These are phyloP conservation scores for Eupithecia subumbrata DNA, from an alignment of 2,888 invertebrate genomes.

Conservation along the genomic window DNA sequence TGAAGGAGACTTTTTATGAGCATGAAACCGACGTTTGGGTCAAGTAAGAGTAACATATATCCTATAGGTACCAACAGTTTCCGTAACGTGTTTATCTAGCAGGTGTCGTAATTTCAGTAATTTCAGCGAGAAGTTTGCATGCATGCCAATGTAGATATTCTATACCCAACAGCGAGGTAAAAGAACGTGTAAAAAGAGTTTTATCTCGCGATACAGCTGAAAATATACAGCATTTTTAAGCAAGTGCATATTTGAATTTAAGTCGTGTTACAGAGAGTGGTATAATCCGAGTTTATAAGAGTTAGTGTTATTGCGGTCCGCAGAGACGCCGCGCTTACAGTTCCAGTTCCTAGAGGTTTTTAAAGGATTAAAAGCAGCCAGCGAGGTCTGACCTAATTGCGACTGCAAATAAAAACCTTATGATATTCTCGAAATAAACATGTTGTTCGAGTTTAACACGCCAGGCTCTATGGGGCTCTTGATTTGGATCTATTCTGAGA, in stretches of 20 bases:
- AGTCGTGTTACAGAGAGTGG: slow-evolving; percentile 64
- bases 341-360: slow-evolving; percentile 60
- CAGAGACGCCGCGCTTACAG: slow-evolving; percentile 58
- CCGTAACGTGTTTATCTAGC: not conserved
- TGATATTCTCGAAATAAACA: slow-evolving; percentile 34
- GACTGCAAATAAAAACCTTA: slow-evolving; percentile 44
- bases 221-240: slow-evolving; percentile 60
- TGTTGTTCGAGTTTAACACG: slow-evolving; percentile 7
- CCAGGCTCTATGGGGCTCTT: not conserved
- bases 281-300: slow-evolving; percentile 70
- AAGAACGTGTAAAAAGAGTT: slow-evolving; percentile 31
- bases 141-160: not conserved
- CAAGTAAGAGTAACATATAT: not conserved
- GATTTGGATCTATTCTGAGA: slow-evolving; percentile 6
- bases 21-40: not conserved
- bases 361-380: slow-evolving; percentile 62
- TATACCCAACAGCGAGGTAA: slow-evolving; percentile 5
- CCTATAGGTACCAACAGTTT: slow-evolving; percentile 16
- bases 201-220: slow-evolving; percentile 43
- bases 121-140: not conserved
- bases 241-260: slow-evolving; percentile 68
- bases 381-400: slow-evolving; percentile 49
- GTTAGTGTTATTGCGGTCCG: slow-evolving; percentile 68
- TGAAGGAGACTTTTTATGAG: not conserved
- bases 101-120: slow-evolving; percentile 1